These are phyloP conservation scores for Pseudomyrmex pallidus DNA, from an alignment of 1,140 invertebrate species.

Conservation along the genomic window DNA sequence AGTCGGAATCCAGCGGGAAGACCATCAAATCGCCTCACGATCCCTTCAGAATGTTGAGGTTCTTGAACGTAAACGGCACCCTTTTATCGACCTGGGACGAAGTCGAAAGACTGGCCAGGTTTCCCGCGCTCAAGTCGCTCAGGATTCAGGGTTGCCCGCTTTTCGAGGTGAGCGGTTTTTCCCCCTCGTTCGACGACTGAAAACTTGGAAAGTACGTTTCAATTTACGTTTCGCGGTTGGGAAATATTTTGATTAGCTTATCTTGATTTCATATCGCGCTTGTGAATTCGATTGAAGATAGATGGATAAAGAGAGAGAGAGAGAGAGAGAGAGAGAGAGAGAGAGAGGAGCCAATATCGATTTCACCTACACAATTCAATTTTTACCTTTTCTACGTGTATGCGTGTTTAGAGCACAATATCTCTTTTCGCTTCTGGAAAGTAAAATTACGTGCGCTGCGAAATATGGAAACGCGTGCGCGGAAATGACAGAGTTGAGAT, in stretches of 20 bases:
- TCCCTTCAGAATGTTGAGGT: conserved; percentile 89
- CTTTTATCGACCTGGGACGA: conserved; percentile 94
- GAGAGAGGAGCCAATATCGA: not conserved
- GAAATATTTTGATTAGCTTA: conserved; percentile 3
- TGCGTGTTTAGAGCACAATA: not conserved
- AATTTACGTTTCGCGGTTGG: not conserved
- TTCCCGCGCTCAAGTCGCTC: conserved; percentile 93
- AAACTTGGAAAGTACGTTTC: not conserved
- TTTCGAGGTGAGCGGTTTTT: conserved; percentile 80
- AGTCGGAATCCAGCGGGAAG: conserved; percentile 81
- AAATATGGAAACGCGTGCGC: not conserved
- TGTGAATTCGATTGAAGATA: conserved; percentile 4
- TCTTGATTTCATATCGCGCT: not conserved
- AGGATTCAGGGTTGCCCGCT: conserved; percentile 89
- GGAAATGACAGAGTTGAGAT: not conserved
- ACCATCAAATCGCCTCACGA: conserved; percentile 85
- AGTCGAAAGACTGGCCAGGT: conserved; percentile 92
- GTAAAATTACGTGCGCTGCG: not conserved
- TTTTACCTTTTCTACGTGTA: not conserved
- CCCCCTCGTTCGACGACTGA: not conserved
- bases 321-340: not conserved
- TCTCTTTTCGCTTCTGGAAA: not conserved
- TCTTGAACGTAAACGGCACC: conserved; percentile 94
- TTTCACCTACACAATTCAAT: not conserved
- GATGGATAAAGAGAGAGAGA: not conserved